Conservation (phyloP, 2,888 invertebrate genomes). For the Globia sparganii region DNA sequence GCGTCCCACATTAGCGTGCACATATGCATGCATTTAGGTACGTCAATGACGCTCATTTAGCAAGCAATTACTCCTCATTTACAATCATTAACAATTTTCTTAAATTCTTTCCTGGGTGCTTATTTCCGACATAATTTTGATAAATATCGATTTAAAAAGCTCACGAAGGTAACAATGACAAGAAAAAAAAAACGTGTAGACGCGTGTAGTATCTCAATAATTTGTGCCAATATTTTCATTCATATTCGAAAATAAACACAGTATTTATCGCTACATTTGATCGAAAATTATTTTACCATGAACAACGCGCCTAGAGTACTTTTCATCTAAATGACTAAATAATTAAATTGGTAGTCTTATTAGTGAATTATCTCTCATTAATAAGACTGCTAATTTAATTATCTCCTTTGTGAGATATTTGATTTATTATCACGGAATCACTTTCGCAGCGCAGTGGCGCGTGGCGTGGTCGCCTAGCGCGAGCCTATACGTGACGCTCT, state of each 20-base stretch:
- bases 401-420: slow-evolving; percentile 65
- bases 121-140: neutral
- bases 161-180: neutral
- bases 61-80: slow-evolving; percentile 55
- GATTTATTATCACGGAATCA: slow-evolving; percentile 74
- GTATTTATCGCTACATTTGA: slow-evolving; percentile 1
- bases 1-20: slow-evolving; percentile 73
- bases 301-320: neutral
- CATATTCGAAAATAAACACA: neutral
- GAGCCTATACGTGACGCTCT: slow-evolving; percentile 67
- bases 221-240: slow-evolving; percentile 15
- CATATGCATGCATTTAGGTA: slow-evolving; percentile 67
- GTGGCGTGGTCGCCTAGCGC: slow-evolving; percentile 47
- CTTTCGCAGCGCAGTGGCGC: slow-evolving; percentile 69
- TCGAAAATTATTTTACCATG: slow-evolving; percentile 13
- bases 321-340: slow-evolving; percentile 19
- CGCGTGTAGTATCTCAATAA: neutral
- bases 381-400: slow-evolving; percentile 61
- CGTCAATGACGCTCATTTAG: slow-evolving; percentile 62
- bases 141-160: neutral
- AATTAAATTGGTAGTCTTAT: neutral
- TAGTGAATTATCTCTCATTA: slow-evolving; percentile 39
- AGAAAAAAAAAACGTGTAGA: neutral
- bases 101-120: slow-evolving; percentile 20
- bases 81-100: slow-evolving; percentile 28